These are phyloP conservation scores for Indri indri DNA, from an alignment of 2,113 vertebrate genomes.

Conservation along the genomic window DNA sequence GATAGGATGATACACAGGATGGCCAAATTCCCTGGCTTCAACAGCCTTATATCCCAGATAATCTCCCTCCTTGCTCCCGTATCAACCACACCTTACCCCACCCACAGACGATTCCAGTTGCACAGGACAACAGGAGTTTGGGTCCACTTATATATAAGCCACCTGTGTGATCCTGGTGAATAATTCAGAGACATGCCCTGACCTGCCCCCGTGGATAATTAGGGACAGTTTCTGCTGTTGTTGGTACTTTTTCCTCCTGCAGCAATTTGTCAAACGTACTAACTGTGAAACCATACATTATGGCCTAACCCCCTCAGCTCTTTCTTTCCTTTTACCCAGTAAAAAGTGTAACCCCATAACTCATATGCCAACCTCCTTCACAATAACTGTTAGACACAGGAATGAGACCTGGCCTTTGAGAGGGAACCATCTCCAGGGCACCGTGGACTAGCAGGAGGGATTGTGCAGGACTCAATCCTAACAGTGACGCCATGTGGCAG, in stretches of 20 bases:
- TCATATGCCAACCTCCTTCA: not conserved
- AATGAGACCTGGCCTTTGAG: not conserved
- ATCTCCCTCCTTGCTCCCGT: not conserved
- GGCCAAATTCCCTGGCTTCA: not conserved
- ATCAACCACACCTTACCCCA: not conserved
- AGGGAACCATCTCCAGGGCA: not conserved
- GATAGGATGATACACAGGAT: not conserved
- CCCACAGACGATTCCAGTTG: not conserved
- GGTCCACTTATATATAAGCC: not conserved
- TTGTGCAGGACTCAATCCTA: not conserved
- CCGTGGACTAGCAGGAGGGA: not conserved
- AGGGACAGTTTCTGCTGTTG: not conserved
- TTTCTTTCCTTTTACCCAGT: not conserved
- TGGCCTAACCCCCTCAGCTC: not conserved
- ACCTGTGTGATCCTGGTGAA: not conserved
- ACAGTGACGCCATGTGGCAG: not conserved
- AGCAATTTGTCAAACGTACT: not conserved
- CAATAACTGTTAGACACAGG: not conserved
- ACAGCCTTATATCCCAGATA: not conserved
- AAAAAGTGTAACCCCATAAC: not conserved
- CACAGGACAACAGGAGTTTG: not conserved
- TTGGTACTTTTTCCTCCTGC: not conserved
- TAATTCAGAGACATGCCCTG: not conserved
- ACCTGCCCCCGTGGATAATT: not conserved
- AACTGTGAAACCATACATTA: not conserved